These are phyloP conservation scores for Hephaestus fuliginosus DNA, from an alignment of 2,797 vertebrate species.

Conservation along the genomic window DNA sequence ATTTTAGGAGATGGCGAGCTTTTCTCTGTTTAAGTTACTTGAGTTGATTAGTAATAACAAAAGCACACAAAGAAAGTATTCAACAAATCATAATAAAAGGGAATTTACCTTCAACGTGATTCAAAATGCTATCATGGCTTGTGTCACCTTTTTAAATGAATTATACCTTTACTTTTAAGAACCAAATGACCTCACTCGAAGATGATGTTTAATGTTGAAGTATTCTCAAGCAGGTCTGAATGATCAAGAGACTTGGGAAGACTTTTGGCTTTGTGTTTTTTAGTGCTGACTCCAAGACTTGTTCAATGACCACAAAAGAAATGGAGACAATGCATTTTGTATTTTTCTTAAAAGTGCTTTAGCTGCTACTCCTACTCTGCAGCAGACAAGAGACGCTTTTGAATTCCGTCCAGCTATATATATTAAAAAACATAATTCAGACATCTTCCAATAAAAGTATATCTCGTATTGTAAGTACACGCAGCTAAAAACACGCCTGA, in stretches of 20 bases:
- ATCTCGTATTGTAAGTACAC: neutral
- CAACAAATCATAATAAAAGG: neutral
- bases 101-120: neutral
- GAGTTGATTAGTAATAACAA: neutral
- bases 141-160: neutral
- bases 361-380: neutral
- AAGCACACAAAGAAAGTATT: neutral
- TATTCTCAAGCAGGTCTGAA: neutral
- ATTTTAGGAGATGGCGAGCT: neutral
- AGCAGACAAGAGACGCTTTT: neutral
- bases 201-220: neutral
- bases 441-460: neutral
- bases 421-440: neutral
- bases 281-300: constrained; percentile 1
- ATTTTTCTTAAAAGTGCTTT: neutral
- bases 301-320: constrained; percentile 19
- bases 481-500: too few relatives aligned
- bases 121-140: neutral
- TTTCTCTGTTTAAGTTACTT: neutral
- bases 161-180: neutral
- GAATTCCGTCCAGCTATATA: constrained; percentile 14
- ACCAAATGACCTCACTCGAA: neutral
- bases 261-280: neutral
- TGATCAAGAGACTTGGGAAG: neutral
- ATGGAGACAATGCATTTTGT: constrained; percentile 3